Conservation (phyloP, 2,113 vertebrate species). For the Baryphthengus martii region DNA sequence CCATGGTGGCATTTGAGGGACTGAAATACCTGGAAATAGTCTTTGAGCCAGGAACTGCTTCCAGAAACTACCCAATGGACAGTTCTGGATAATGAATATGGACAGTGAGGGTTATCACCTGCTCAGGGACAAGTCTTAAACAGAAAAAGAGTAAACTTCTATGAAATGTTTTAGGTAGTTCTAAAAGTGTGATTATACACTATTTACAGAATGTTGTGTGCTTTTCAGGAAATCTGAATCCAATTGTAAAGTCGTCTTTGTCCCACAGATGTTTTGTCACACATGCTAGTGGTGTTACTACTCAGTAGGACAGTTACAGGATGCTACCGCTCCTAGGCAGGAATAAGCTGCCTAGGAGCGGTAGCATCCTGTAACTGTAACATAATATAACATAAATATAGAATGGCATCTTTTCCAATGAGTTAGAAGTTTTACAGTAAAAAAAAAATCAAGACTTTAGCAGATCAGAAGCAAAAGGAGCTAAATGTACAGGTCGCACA, state of each 20-base stretch:
- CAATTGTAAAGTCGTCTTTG: not conserved
- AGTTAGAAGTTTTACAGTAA: not conserved
- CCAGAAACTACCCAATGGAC: not conserved
- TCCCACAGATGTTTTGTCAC: not conserved
- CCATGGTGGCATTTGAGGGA: rapidly evolving
- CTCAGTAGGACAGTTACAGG: not conserved
- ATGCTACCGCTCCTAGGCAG: not conserved
- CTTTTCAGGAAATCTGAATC: not conserved
- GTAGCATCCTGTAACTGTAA: too few species aligned
- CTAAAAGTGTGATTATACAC: not conserved
- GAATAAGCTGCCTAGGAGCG: too few species aligned
- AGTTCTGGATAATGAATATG: not conserved
- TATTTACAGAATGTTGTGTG: not conserved
- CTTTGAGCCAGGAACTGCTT: not conserved
- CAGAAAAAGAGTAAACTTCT: not conserved
- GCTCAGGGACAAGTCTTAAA: not conserved
- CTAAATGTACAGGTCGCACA: not conserved
- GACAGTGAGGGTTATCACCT: not conserved
- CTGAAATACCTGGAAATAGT: not conserved
- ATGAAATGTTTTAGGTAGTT: not conserved
- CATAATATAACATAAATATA: too few species aligned
- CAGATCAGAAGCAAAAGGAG: not conserved
- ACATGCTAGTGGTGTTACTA: not conserved
- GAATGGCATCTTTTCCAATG: not conserved
- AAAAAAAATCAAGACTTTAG: not conserved